A percentile compares a stretch with the other conserved stretches of the same genome.
Conservation (phyloP, 2,113 vertebrate genomes). For the Corydoras maculifer region DNA sequence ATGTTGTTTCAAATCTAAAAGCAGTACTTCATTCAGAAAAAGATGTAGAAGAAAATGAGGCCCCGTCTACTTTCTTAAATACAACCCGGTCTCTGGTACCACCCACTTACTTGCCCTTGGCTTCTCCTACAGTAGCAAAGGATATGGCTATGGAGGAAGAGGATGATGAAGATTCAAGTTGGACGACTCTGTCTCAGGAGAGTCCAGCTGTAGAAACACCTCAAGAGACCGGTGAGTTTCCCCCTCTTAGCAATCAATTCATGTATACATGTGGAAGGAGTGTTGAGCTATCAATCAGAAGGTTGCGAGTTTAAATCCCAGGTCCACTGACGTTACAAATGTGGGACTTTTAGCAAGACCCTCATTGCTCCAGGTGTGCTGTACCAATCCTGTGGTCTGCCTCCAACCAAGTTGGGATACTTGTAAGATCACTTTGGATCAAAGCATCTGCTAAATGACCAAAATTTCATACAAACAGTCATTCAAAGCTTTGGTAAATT, state of each 20-base stretch:
- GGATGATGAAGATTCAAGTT: conserved; percentile 97
- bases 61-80: conserved; percentile 10
- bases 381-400: too few species aligned
- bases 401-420: too few species aligned
- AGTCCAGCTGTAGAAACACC: conserved; percentile 81
- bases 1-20: not conserved
- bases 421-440: too few species aligned
- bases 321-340: too few species aligned
- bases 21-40: not conserved
- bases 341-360: too few species aligned
- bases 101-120: conserved; percentile 12
- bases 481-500: too few species aligned
- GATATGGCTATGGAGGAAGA: conserved; percentile 80
- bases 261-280: too few species aligned
- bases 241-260: conserved; percentile 11
- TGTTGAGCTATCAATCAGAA: too few species aligned
- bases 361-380: too few species aligned
- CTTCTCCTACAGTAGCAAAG: not conserved
- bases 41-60: conserved; percentile 9
- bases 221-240: conserved; percentile 75
- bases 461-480: too few species aligned
- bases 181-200: conserved; percentile 94
- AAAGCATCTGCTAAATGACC: too few species aligned
- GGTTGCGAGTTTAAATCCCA: too few species aligned
- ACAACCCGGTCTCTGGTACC: conserved; percentile 12